Conservation (phyloP, 2,888 invertebrate genomes). For the Ochropleura leucogaster region DNA sequence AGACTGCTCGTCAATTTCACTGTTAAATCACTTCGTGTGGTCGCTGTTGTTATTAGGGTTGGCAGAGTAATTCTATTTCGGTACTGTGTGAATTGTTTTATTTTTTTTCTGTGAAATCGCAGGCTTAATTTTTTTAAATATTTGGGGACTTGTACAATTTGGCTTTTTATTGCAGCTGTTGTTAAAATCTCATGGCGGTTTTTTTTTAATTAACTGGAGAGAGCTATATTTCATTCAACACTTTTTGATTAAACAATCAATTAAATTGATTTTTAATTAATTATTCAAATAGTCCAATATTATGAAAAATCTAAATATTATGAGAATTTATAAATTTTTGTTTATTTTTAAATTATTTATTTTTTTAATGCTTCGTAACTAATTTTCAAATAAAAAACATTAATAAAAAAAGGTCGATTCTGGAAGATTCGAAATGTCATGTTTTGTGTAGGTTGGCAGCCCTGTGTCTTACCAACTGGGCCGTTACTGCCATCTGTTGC, state of each 20-base stretch:
- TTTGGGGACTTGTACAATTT: neutral
- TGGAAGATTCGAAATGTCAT: neutral
- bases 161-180: neutral
- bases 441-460: constrained; percentile 39
- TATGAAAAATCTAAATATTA: too few relatives aligned
- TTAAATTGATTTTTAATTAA: neutral
- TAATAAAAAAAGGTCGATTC: neutral
- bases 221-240: too few relatives aligned
- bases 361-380: too few relatives aligned
- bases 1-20: constrained; percentile 54
- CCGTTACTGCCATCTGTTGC: constrained; percentile 60
- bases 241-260: too few relatives aligned
- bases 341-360: too few relatives aligned
- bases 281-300: too few relatives aligned
- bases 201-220: neutral
- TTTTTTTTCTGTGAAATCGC: neutral
- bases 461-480: constrained; percentile 53
- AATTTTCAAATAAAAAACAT: neutral
- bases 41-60: constrained; percentile 49
- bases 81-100: neutral
- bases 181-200: neutral
- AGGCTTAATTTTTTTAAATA: neutral
- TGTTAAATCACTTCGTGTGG: constrained; percentile 53
- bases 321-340: too few relatives aligned
- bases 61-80: neutral